Evolutionary conservation across 2,888 invertebrate genomes (phyloP), one percentile per base, ranked within the genome.

Genomic region (Oeneis ivallda): DNA sequence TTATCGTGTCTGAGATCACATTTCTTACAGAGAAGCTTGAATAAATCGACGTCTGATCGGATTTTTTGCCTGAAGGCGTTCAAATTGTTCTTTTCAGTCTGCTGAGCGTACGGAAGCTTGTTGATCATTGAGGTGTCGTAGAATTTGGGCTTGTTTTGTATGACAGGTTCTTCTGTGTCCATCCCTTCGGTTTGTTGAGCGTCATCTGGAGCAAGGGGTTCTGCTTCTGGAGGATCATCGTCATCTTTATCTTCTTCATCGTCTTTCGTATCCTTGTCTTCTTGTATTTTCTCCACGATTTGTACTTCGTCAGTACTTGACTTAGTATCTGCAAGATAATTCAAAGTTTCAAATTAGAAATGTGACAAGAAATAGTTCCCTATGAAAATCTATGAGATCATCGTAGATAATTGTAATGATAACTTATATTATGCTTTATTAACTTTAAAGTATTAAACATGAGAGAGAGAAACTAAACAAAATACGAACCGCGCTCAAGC

Each of bases 1-100:
- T 92, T 89, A 1, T 84, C 78, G 75, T 92, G 93, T 71, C 84
- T 89, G 13, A 76, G 77, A 49, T 92, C 86, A 75, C 94, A 94
- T 60, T 89, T 87, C 71, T 92, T 87, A 76, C 94, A 94, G 9
- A 82, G 76, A 0, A 93, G 75, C 65, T 82, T 87, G 8, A 79
- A 74, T 43, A 84, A 72, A 67, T 93, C 89, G 59, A 93, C 85
- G 69, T 92, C 92, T 4, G 78, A 68, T 64, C 79, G 72, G 37
- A 92, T 82, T 77, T 80, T 86, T 67, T 84, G 81, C 67, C 82
- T 84, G 37, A 92, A 81, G 3, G 86, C 84, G 61, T 82, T 77
- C 5, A 91, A 76, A 68, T 92, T 92, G 69, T 80, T 86, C 71
- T 86, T 86, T 73, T 91, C 91, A 1, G 81, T 78, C 70, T 86